phyloP scores from a whole-genome alignment of 1,140 invertebrate genomes.

The Drosophila melanica region DNA sequence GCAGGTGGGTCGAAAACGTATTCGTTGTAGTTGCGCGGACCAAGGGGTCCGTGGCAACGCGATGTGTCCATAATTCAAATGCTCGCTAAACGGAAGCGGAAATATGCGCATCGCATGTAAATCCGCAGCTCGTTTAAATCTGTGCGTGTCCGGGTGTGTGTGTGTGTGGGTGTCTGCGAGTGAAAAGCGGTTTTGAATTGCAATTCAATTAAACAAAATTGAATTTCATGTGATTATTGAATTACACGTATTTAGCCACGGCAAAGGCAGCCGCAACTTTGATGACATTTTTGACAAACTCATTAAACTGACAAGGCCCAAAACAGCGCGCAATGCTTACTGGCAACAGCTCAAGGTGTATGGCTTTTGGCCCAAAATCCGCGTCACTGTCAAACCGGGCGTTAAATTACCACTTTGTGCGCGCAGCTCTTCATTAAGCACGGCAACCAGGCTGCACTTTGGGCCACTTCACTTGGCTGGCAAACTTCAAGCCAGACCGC shows the following conservation, averaged over 20 bases:
- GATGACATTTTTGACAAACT: slow-evolving; percentile 58
- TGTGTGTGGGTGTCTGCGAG: neutral
- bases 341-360: slow-evolving; percentile 26
- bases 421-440: slow-evolving; percentile 61
- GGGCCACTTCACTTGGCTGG: slow-evolving; percentile 31
- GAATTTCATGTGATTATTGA: slow-evolving; percentile 61
- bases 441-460: slow-evolving; percentile 29
- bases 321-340: slow-evolving; percentile 10
- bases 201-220: slow-evolving; percentile 71
- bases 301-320: slow-evolving; percentile 54
- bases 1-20: slow-evolving; percentile 86
- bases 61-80: slow-evolving; percentile 68
- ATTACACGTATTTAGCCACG: slow-evolving; percentile 60
- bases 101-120: slow-evolving; percentile 65
- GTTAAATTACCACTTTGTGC: slow-evolving; percentile 74
- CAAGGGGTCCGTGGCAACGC: neutral
- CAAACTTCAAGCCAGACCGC: slow-evolving; percentile 62
- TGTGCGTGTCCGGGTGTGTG: neutral
- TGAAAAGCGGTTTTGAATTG: slow-evolving; percentile 7
- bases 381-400: slow-evolving; percentile 56
- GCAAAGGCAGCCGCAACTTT: slow-evolving; percentile 47
- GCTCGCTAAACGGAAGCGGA: slow-evolving; percentile 58
- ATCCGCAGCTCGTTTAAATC: slow-evolving; percentile 44
- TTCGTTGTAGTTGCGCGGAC: neutral
- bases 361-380: slow-evolving; percentile 18